Evolutionary conservation across 2,113 vertebrate species (phyloP).

Genomic region (Glareola pratincola): DNA sequence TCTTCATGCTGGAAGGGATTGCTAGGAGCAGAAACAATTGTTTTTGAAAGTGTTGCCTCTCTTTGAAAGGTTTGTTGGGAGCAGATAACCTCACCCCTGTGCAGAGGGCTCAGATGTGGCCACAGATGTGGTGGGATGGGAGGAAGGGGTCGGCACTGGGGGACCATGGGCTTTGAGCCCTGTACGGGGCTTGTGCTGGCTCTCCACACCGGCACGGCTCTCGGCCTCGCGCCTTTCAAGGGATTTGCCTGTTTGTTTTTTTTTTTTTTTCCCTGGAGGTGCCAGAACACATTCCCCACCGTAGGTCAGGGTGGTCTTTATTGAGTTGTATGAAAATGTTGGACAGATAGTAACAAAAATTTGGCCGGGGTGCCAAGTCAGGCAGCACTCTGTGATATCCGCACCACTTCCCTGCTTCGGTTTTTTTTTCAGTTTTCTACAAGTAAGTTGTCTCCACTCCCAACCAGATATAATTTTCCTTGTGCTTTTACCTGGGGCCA

Average conservation of each 20-base stretch:
- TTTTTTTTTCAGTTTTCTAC: neutral
- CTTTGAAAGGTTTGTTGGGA: neutral
- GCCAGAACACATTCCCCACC: neutral
- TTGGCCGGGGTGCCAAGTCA: neutral
- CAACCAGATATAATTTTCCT: neutral
- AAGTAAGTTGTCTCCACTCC: neutral
- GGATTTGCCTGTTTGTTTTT: neutral
- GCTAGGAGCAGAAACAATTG: neutral
- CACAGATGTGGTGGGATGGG: neutral
- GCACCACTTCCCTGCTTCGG: neutral
- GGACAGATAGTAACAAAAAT: neutral
- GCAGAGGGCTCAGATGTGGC: neutral
- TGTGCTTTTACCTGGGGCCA: neutral
- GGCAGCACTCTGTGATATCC: neutral
- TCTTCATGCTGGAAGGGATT: neutral
- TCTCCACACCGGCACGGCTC: neutral
- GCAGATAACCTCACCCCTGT: neutral
- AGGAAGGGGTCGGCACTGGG: neutral
- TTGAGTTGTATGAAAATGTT: neutral
- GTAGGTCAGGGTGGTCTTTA: neutral
- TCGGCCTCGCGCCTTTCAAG: neutral
- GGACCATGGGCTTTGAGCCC: neutral
- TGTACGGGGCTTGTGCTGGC: neutral
- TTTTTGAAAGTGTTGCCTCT: neutral
- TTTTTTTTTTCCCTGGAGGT: neutral